phyloP scores from a whole-genome alignment of 2,797 vertebrate genomes.

The Poliocrania exsul region DNA sequence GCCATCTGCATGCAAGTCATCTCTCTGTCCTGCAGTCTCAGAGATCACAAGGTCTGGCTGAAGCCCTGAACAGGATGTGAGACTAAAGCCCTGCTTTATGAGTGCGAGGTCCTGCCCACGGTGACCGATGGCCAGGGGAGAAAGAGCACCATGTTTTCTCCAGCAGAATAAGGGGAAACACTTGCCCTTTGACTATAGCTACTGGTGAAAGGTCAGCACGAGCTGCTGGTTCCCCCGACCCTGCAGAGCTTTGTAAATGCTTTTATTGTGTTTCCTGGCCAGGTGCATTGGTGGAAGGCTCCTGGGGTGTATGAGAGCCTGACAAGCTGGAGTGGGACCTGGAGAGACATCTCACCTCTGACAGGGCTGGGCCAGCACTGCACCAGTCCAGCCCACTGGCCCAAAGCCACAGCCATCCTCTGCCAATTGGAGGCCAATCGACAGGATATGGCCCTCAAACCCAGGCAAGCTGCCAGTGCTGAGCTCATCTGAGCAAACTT shows the following conservation, averaged over 20 bases:
- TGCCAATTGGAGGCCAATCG: neutral
- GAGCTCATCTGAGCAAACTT: neutral
- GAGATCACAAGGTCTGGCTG: neutral
- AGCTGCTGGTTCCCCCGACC: neutral
- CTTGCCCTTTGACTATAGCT: neutral
- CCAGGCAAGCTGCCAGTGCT: neutral
- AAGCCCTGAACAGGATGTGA: neutral
- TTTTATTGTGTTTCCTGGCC: neutral
- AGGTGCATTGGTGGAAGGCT: neutral
- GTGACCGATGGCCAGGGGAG: neutral
- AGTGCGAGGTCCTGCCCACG: fast-evolving
- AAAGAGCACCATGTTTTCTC: neutral
- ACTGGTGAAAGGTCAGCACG: neutral
- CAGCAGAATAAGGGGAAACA: neutral
- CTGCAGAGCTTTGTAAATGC: neutral
- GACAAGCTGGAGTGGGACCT: neutral
- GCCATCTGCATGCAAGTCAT: neutral
- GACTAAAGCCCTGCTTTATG: neutral
- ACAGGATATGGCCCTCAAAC: neutral
- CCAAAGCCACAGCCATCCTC: neutral
- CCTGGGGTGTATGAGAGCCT: neutral
- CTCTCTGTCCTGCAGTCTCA: neutral
- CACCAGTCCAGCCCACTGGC: neutral
- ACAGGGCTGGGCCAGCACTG: neutral
- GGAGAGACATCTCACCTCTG: neutral